Evolutionary conservation across 2,797 vertebrate genomes (phyloP), one percentile per base, ranked within the genome.

Genomic region (Myiotriccus ornatus): DNA sequence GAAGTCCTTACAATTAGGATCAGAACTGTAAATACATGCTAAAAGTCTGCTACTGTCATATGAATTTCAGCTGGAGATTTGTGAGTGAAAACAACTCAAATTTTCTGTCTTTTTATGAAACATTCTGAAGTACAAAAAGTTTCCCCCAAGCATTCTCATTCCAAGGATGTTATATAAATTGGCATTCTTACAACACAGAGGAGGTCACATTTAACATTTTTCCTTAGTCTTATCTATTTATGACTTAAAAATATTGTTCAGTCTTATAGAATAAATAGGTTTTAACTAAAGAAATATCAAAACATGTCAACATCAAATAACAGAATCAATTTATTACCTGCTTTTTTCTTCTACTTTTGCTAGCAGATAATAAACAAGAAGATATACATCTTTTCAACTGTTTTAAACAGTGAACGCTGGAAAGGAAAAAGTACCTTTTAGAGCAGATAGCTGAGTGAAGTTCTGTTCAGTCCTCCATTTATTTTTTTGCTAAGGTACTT

Each of bases 401-500:
- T 63, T 90, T 90, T 35, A 35, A 90, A 84, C 11, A 90, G 25
- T 2, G 1, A 90, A 63, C 32, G 56, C 6, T 1, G 2, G 43
- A 92, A 84, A 63, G 23, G 23, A 69, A 84, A 73, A 87, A 82
- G 17, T 82, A 89, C 78, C 75, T 89, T 89, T 87, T 60, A 80
- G 80, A 92, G 78, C 23, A 85, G 70, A 50, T 9, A 41, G 35
- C 21, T 6, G 19, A 44, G 47, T 62, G 87, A 84, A 76, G 37
- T 47, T 86, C 49, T 89, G 43, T 39, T 94, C 77, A 65, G 77
- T 43, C 67, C 43, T 81, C 39, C 76, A 14, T 64, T 56, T 70
- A 64, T 34, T 46, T 91, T 91, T 87, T 57, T 62, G 34, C 25
- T 47, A 65, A 55, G 28, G 5, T 84, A 32, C 37, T 76, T 62